Conservation (phyloP, 2,113 vertebrate species). For the Cephalopholis sonnerati region DNA sequence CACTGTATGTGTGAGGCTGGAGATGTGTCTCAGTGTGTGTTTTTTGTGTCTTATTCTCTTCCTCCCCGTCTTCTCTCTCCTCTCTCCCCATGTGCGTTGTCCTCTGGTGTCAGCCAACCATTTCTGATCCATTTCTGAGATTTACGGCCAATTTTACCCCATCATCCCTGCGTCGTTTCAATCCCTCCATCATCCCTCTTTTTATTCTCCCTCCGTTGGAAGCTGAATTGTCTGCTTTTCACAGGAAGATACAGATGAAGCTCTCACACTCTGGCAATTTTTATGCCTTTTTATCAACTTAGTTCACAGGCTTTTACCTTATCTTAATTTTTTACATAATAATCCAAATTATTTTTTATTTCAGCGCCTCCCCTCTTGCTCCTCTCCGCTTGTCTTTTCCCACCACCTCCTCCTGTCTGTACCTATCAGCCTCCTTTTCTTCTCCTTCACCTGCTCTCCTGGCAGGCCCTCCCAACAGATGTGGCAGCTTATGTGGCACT, state of each 20-base stretch:
- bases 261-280: conserved; percentile 32
- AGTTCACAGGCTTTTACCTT: conserved; percentile 30
- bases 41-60: conserved; percentile 35
- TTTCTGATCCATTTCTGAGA: conserved; percentile 82
- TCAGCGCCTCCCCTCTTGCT: conserved; percentile 7
- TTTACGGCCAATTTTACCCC: conserved; percentile 83
- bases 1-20: conserved; percentile 7
- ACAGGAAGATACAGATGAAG: conserved; percentile 53
- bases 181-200: conserved; percentile 60
- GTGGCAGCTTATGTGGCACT: conserved; percentile 73
- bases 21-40: conserved; percentile 19
- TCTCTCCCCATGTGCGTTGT: conserved; percentile 60
- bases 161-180: conserved; percentile 70
- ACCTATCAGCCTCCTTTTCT: conserved; percentile 11
- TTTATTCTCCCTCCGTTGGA: conserved; percentile 63
- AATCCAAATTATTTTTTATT: conserved; percentile 24
- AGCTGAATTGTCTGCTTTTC: conserved; percentile 64
- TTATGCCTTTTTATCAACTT: conserved; percentile 28
- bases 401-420: conserved; percentile 30
- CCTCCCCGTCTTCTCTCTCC: conserved; percentile 37
- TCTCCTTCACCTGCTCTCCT: conserved; percentile 34
- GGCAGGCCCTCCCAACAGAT: conserved; percentile 62
- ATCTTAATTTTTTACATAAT: conserved; percentile 29
- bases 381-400: conserved; percentile 13
- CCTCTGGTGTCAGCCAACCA: conserved; percentile 80